A percentile compares a stretch with the other conserved stretches of the same genome.
These are phyloP conservation scores for Eulemur rubriventer DNA, from an alignment of 2,797 vertebrate genomes.

Conservation along the genomic window DNA sequence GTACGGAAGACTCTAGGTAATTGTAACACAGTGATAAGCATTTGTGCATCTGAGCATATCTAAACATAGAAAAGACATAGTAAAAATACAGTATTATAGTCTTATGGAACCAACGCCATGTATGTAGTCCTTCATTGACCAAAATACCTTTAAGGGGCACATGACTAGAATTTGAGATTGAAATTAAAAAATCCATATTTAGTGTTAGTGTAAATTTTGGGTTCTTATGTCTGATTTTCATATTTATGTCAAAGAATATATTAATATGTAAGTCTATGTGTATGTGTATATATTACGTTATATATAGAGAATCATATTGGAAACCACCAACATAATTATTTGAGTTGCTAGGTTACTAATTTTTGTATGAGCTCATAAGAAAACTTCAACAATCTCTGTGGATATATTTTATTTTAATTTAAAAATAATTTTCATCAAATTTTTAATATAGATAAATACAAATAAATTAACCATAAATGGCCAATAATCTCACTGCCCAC, in stretches of 20 bases:
- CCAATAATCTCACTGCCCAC: background rate
- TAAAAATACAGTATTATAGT: background rate
- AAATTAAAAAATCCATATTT: constrained; percentile 14
- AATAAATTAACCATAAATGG: background rate
- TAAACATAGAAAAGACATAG: background rate
- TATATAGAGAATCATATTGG: background rate
- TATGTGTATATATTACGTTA: background rate
- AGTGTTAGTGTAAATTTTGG: background rate
- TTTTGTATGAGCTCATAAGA: background rate
- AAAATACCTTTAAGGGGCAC: background rate
- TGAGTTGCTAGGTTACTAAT: background rate
- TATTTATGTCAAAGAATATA: background rate
- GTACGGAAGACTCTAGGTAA: background rate
- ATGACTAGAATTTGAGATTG: background rate
- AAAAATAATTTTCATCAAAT: constrained; percentile 16
- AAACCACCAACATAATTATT: background rate
- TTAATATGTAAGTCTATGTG: background rate
- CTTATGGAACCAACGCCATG: background rate
- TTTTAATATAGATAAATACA: background rate
- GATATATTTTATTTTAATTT: constrained; percentile 6
- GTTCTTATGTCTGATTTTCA: background rate
- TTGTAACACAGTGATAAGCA: background rate
- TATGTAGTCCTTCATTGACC: background rate
- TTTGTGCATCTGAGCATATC: background rate
- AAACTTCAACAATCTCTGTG: constrained; percentile 4